These are phyloP conservation scores for Arizona elegans DNA, from an alignment of 2,113 vertebrate species.

Conservation along the genomic window DNA sequence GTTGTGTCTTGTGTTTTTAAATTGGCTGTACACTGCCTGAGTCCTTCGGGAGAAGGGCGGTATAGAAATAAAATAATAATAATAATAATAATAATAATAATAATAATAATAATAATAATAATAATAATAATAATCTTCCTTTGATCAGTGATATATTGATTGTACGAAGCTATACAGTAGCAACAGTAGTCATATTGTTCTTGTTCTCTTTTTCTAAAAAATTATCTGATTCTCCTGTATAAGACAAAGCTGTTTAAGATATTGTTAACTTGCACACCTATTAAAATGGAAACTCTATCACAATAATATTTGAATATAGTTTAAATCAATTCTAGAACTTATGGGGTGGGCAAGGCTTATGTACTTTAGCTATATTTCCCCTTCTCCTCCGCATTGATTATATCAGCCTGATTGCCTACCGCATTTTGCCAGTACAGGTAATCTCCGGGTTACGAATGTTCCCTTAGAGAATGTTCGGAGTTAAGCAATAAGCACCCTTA, in stretches of 20 bases:
- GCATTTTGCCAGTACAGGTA: not conserved
- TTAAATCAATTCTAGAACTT: not conserved
- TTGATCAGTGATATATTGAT: not conserved
- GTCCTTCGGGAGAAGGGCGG: too few relatives aligned
- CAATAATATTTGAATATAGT: slow-evolving; percentile 21
- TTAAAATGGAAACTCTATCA: not conserved
- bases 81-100: too few relatives aligned
- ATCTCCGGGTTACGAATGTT: too few relatives aligned
- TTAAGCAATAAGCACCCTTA: too few relatives aligned
- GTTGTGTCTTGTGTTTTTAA: too few relatives aligned
- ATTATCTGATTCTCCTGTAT: not conserved
- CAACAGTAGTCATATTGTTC: not conserved
- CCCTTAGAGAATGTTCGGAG: too few relatives aligned
- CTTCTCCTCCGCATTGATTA: not conserved
- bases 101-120: too few relatives aligned
- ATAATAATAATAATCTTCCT: not conserved
- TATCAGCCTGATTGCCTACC: not conserved
- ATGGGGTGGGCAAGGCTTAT: not conserved
- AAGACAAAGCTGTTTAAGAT: not conserved
- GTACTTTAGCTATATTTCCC: not conserved
- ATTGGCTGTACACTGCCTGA: too few relatives aligned
- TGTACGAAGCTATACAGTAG: not conserved
- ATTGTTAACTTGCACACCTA: not conserved
- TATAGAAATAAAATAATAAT: too few relatives aligned
- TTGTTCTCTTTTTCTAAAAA: not conserved